phyloP scores from a whole-genome alignment of 2,888 invertebrate genomes.

The Perizoma affinitatum region DNA sequence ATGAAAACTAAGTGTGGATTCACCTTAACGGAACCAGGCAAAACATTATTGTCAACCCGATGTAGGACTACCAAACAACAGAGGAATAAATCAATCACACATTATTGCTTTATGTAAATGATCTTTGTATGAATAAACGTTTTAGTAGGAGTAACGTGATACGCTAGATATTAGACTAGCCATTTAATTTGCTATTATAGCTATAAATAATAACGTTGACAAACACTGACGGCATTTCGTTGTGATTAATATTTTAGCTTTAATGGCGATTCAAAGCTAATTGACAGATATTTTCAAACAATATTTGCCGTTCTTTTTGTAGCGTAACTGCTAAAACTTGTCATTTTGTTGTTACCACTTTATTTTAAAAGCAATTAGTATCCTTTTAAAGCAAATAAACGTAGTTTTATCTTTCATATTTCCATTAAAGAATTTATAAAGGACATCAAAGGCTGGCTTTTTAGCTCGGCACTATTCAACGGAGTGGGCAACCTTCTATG shows the following conservation, averaged over 20 bases:
- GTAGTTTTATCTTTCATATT: conserved; percentile 11
- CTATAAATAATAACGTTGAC: too few species aligned
- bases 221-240: too few species aligned
- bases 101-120: conserved; percentile 28
- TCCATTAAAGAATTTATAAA: conserved; percentile 42
- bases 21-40: conserved; percentile 3
- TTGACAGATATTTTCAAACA: neutral
- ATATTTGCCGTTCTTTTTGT: too few species aligned
- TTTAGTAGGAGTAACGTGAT: neutral
- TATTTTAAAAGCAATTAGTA: too few species aligned
- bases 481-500: conserved; percentile 67
- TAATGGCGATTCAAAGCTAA: too few species aligned
- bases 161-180: too few species aligned
- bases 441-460: conserved; percentile 53
- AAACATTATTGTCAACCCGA: conserved; percentile 16
- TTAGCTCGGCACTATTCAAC: conserved; percentile 58
- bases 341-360: too few species aligned
- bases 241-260: too few species aligned
- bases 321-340: too few species aligned
- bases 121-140: conserved; percentile 19
- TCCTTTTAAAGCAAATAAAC: neutral
- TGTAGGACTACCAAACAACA: conserved; percentile 16
- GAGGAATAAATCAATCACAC: conserved; percentile 27
- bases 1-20: too few species aligned
- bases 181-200: too few species aligned